Base-by-base conservation (phyloP, 35 echinoderm and acorn worm genomes). In the Ophiothrix spiculata region DNA sequence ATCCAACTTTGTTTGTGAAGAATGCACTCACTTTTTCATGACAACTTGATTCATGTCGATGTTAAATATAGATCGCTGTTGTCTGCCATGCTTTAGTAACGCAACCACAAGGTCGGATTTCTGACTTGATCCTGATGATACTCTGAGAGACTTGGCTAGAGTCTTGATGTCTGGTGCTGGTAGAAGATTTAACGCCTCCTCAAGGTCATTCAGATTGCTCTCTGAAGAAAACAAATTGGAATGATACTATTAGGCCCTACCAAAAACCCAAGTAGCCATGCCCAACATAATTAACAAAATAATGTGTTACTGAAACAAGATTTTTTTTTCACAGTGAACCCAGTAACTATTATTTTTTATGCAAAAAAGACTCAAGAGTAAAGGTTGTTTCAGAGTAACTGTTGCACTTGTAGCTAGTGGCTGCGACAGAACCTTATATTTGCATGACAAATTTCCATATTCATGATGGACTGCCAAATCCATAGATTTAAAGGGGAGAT, bases 41-140 rank as follows among this genome's bases (percentile, higher is more conserved):
- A 94, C 79, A 25, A 94, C 80, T 78, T 85, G 60, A 28, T 87
- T 40, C 75, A 94, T 81, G 79, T 84, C 84, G 46, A 39, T 38
- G 38, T 82, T 88, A 80, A 97, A 97, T 33, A 97, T 77, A 16
- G 92, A 90, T 33, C 69, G 89, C 75, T 99, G 96, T 40, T 91
- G 81, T 19, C 84, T 81, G 77, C 92, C 85, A 81, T 99, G 87
- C 38, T 82, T 94, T 0, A 92, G 36, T 31, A 94, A 86, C 49
- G 92, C 89, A 13, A 38, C 33, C 1, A 99, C 82, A 0, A 93
- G 35, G 15, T 93, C 84, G 15, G 37, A 33, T 73, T 90, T 93
- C 19, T 76, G 34, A 28, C 80, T 77, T 19, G 54, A 77, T 46
- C 39, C 40, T 17, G 75, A 63, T 33, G 37, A 69, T 14, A 97